Conservation (phyloP, 2,113 vertebrate genomes). For the Poicephalus meyeri region DNA sequence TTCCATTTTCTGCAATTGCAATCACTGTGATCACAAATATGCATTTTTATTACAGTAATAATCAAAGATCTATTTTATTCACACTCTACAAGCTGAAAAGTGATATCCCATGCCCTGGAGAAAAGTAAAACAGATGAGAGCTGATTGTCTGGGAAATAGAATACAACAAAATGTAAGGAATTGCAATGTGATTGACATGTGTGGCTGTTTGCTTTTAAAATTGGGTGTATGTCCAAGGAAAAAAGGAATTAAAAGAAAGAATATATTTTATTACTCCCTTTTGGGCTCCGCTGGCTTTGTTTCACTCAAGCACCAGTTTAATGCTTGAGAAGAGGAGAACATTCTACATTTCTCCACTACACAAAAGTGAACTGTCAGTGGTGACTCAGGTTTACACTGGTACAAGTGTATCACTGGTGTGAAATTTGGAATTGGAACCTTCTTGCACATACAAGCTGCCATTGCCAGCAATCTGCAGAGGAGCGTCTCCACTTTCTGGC, state of each 20-base stretch:
- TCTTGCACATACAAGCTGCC: neutral
- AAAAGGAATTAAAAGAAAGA: conserved; percentile 1
- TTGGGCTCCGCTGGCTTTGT: neutral
- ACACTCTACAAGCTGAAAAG: neutral
- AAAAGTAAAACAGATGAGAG: conserved; percentile 10
- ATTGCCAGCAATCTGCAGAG: neutral
- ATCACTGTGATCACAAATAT: neutral
- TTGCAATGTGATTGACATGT: neutral
- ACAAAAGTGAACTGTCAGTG: neutral
- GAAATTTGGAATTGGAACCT: neutral
- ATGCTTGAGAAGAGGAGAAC: neutral
- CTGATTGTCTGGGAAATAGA: neutral
- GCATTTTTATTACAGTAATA: neutral
- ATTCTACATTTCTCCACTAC: neutral
- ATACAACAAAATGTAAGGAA: conserved; percentile 9
- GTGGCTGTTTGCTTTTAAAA: neutral
- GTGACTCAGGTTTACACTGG: neutral
- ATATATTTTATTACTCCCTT: neutral
- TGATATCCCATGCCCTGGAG: neutral
- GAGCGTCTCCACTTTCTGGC: neutral
- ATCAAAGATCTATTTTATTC: neutral
- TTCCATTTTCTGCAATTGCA: neutral
- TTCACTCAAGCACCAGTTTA: neutral
- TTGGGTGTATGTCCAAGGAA: neutral
- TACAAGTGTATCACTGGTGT: neutral